Evolutionary conservation across 2,113 vertebrate genomes (phyloP), one percentile per base, ranked within the genome.

Genomic region (Triplophysa dalaica): DNA sequence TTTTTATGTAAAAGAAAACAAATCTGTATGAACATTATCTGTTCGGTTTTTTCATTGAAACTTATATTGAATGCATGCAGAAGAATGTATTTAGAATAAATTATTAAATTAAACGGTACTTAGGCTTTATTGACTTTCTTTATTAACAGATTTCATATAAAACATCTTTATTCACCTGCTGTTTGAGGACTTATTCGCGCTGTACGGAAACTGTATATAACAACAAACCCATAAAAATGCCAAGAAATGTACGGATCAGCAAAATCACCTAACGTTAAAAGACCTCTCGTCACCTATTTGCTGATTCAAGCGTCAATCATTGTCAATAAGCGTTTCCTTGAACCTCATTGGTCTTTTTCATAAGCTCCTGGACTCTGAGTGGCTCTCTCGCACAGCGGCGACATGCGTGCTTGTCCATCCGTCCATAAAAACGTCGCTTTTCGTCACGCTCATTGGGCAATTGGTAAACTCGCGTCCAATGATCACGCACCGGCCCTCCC

Each of bases 301-400:
- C 68, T 16, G 13, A 26, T 43, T 8, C 5, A 60, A 50, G 13
- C 64, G 61, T 82, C 77, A 0, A 56, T 84, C 22, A 63, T 50
- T n/a, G 43, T 66, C 21, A 16, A n/a, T 63, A 21, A 10, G 11
- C 33, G 83, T 79, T 81, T 16, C 11, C 17, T 16, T n/a, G 14
- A 48, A 66, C 52, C 13, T 67, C 17, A 80, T 79, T 72, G 69
- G 62, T 70, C 75, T 21, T n/a, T 60, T 19, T 26, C 9, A 56
- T 14, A n/a, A 16, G 24, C 41, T 26, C 3, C 21, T 12, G 29
- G 17, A 29, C 19, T 61, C 19, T 54, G 48, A 85, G 81, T 85
- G 84, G 86, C 50, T 58, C 60, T 5, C 11, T 26, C 21, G 3
- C 61, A 41, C 61, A 82, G 58, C 76, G 52, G 82, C 61, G 66